These are phyloP conservation scores for Hyaena hyaena DNA, from an alignment of 2,113 vertebrate genomes.

Conservation along the genomic window DNA sequence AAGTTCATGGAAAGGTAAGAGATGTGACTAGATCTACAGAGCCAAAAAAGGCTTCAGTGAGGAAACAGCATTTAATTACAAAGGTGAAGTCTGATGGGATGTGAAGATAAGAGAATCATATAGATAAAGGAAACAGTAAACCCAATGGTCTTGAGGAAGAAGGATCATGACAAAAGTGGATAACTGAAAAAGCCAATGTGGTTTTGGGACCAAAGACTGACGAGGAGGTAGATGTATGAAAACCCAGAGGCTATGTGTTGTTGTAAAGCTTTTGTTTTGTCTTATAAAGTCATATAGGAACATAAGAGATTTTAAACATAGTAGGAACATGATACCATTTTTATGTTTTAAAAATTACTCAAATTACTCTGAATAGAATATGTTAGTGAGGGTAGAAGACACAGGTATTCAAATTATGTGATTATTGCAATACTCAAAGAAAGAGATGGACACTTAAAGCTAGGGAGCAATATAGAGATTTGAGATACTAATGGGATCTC, in stretches of 20 bases:
- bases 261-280: background rate
- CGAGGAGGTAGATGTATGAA: background rate
- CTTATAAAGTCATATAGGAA: background rate
- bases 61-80: background rate
- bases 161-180: background rate
- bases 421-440: background rate
- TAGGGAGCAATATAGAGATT: background rate
- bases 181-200: background rate
- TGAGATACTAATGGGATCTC: background rate
- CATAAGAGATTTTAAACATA: background rate
- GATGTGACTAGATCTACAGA: background rate
- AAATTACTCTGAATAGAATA: background rate
- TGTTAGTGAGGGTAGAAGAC: background rate
- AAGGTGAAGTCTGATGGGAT: background rate
- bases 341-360: background rate
- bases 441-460: background rate
- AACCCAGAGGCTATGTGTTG: background rate
- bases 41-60: background rate
- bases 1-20: background rate
- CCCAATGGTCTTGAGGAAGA: background rate
- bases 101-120: background rate
- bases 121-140: background rate
- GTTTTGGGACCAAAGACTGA: background rate
- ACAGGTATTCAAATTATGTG: background rate
- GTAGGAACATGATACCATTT: background rate